Percentiles rank a stretch among this genome's conserved stretches.
Conservation (phyloP, 2,888 invertebrate genomes). For the Polydrusus tereticollis region DNA sequence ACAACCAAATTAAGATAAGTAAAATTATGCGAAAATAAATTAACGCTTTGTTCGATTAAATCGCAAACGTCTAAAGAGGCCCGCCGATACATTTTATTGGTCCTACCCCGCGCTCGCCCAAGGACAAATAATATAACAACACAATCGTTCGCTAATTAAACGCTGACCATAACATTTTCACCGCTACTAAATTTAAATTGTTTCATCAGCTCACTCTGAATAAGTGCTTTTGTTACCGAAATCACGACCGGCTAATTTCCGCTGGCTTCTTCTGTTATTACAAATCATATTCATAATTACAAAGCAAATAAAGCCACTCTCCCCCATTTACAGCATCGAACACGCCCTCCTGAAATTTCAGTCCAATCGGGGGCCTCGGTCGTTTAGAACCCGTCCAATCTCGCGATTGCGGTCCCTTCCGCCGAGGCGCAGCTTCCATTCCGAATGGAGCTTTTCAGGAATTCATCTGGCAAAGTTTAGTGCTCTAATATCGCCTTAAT, state of each 20-base stretch:
- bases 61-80: constrained; percentile 27
- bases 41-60: constrained; percentile 37
- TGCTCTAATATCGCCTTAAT: constrained; percentile 44
- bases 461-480: constrained; percentile 36
- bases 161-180: constrained; percentile 62
- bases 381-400: constrained; percentile 54
- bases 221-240: constrained; percentile 65
- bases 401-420: constrained; percentile 50
- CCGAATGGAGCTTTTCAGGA: constrained; percentile 39
- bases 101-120: constrained; percentile 30
- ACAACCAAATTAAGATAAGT: neutral
- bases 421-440: constrained; percentile 46
- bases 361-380: constrained; percentile 50
- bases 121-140: constrained; percentile 56
- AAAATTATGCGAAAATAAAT: constrained; percentile 7
- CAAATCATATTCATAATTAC: constrained; percentile 70
- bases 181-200: constrained; percentile 66
- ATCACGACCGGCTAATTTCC: constrained; percentile 66
- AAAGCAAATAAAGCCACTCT: constrained; percentile 65
- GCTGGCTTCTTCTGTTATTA: constrained; percentile 66
- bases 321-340: constrained; percentile 41
- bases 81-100: constrained; percentile 20
- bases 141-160: constrained; percentile 61
- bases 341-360: constrained; percentile 50
- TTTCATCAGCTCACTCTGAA: constrained; percentile 64